These are phyloP conservation scores for Circaetus gallicus DNA, from an alignment of 2,113 vertebrate species.

Conservation along the genomic window DNA sequence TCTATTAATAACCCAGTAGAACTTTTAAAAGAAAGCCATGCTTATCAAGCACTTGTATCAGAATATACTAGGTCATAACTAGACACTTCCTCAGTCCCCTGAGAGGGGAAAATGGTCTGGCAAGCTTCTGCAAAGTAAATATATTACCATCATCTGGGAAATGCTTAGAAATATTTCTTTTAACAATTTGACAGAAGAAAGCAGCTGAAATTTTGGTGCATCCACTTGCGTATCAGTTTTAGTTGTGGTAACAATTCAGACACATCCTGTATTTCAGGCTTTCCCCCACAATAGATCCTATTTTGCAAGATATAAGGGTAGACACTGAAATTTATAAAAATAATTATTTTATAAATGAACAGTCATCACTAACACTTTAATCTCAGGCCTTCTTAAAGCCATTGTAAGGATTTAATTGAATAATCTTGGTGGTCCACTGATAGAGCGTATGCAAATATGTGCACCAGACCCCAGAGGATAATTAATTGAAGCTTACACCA, in stretches of 20 bases:
- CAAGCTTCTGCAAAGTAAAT: background rate
- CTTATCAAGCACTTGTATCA: background rate
- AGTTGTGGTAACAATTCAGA: background rate
- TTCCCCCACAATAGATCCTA: background rate
- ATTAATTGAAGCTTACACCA: background rate
- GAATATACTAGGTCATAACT: background rate
- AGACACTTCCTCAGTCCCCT: background rate
- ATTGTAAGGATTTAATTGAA: conserved; percentile 22
- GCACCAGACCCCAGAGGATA: conserved; percentile 1
- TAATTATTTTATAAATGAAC: background rate
- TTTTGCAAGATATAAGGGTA: background rate
- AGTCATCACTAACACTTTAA: background rate
- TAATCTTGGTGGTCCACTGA: conserved; percentile 9
- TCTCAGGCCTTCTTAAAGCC: background rate
- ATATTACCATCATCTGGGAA: background rate
- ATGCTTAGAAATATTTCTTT: background rate
- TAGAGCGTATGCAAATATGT: background rate
- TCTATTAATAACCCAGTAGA: background rate
- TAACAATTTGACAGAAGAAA: background rate
- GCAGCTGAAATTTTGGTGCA: background rate
- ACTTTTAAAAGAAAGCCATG: background rate
- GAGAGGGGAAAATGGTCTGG: background rate
- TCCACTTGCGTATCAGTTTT: background rate
- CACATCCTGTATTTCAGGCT: background rate
- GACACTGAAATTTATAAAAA: background rate